These are phyloP conservation scores for Troglohyphantes excavatus DNA, from an alignment of 2,888 invertebrate species.

Conservation along the genomic window DNA sequence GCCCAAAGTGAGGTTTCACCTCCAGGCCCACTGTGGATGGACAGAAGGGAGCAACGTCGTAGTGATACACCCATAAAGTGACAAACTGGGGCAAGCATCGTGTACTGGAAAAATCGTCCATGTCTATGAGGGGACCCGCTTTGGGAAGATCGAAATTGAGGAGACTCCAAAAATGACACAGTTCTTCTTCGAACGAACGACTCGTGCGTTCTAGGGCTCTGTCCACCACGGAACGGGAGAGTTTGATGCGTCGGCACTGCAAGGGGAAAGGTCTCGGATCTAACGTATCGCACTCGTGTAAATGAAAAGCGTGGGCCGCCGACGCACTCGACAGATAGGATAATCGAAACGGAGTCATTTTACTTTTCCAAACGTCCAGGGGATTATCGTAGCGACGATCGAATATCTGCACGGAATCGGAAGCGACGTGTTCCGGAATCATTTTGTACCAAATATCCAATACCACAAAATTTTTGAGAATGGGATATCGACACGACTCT, in stretches of 20 bases:
- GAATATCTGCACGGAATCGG: background rate
- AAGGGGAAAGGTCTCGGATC: background rate
- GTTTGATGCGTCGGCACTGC: constrained; percentile 5
- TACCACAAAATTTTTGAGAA: constrained; percentile 18
- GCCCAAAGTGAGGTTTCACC: background rate
- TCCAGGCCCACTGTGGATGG: background rate
- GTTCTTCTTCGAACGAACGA: constrained; percentile 24
- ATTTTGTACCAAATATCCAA: constrained; percentile 20
- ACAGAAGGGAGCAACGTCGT: no score
- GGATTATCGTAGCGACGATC: background rate
- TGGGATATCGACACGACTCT: background rate
- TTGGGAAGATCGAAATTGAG: constrained; percentile 9
- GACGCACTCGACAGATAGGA: background rate
- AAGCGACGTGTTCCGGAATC: background rate
- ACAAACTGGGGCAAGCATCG: constrained; percentile 2
- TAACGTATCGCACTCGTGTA: background rate
- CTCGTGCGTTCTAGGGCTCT: background rate
- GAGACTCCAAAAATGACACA: background rate
- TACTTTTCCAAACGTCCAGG: background rate
- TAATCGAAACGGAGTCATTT: background rate
- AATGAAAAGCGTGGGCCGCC: background rate
- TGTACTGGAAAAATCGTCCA: background rate
- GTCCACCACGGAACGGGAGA: background rate
- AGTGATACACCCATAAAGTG: background rate
- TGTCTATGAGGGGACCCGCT: background rate